phyloP scores from a whole-genome alignment of 2,888 invertebrate species.

The Vannuccia rotundouncinata region DNA sequence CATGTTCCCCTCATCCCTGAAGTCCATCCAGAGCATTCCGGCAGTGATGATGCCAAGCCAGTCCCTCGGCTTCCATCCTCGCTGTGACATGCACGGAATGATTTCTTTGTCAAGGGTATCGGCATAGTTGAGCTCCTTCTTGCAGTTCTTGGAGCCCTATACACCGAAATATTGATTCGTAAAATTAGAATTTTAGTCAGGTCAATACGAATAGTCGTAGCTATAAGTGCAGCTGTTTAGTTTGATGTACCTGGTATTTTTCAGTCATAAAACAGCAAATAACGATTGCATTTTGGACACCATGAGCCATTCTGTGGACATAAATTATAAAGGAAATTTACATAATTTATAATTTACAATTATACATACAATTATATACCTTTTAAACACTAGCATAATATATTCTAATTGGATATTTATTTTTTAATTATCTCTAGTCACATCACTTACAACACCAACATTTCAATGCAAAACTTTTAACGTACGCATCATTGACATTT shows the following conservation, averaged over 20 bases:
- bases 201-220: too few species aligned
- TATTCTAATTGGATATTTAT: background rate
- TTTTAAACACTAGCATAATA: background rate
- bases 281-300: slow-evolving; percentile 30
- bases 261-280: slow-evolving; percentile 35
- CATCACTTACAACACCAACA: too few species aligned
- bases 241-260: slow-evolving; percentile 35
- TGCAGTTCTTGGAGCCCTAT: slow-evolving; percentile 39
- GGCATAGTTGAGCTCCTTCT: slow-evolving; percentile 38
- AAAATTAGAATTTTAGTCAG: too few species aligned
- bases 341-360: too few species aligned
- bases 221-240: too few species aligned
- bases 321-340: too few species aligned
- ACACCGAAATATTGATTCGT: too few species aligned
- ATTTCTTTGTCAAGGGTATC: slow-evolving; percentile 31
- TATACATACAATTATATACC: too few species aligned
- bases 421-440: too few species aligned
- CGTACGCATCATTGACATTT: slow-evolving; percentile 29
- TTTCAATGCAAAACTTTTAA: too few species aligned
- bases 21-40: slow-evolving; percentile 39
- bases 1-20: slow-evolving; percentile 29
- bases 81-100: slow-evolving; percentile 33
- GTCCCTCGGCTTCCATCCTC: slow-evolving; percentile 33
- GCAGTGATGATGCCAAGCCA: slow-evolving; percentile 39
- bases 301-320: slow-evolving; percentile 28